These are phyloP conservation scores for Hemichromis elongatus DNA, from an alignment of 2,113 vertebrate genomes.

Conservation along the genomic window DNA sequence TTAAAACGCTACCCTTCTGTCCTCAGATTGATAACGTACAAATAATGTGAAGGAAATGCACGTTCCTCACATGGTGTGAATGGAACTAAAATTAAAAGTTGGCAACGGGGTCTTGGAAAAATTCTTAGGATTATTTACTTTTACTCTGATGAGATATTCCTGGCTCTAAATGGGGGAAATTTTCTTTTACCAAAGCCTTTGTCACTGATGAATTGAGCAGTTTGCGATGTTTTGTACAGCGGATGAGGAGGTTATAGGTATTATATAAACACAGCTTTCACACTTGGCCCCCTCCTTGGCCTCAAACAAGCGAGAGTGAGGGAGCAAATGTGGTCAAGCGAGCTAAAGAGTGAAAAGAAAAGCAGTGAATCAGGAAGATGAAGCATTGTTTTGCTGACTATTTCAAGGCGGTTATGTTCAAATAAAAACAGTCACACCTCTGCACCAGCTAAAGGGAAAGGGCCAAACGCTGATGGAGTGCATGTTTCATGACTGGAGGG, in stretches of 20 bases:
- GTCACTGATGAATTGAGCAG: neutral
- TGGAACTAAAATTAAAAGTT: neutral
- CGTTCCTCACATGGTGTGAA: neutral
- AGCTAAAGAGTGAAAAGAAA: neutral
- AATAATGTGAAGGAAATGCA: neutral
- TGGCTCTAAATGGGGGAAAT: neutral
- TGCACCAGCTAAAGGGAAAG: neutral
- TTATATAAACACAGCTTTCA: neutral
- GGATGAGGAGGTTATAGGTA: neutral
- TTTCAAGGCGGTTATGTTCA: neutral
- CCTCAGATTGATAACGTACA: neutral
- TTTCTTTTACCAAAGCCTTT: neutral
- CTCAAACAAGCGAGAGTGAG: neutral
- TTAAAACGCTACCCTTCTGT: neutral
- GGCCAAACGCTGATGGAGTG: neutral
- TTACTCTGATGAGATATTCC: neutral
- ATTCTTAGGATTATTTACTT: neutral
- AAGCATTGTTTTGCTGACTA: neutral
- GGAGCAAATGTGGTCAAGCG: neutral
- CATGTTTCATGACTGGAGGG: neutral
- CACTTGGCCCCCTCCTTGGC: neutral
- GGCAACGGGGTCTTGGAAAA: neutral
- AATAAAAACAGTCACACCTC: neutral
- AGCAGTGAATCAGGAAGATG: neutral
- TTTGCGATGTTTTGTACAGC: neutral